Evolutionary conservation across 2,797 vertebrate genomes (phyloP), one percentile per base, ranked within the genome.

Genomic region (Sciurus carolinensis): DNA sequence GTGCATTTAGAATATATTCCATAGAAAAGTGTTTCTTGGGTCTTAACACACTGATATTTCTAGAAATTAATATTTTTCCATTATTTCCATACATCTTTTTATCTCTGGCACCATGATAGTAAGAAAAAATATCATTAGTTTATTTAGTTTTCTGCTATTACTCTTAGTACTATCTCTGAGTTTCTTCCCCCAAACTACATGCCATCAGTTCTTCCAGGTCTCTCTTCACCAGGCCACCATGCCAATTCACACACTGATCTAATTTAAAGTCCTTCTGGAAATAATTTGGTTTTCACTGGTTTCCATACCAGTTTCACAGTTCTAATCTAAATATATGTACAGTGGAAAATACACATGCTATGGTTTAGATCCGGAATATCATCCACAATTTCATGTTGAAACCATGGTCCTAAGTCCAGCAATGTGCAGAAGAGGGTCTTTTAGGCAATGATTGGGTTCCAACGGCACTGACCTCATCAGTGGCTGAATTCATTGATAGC

Each of bases 61-160:
- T 73, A 81, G 33, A 89, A 93, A 83, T 75, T 76, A 95, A 24
- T 79, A 77, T 28, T 57, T 89, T 80, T 82, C 89, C 67, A 76
- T 50, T 83, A 80, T 72, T 92, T 87, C 47, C 84, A 59, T 4
- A 90, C 8, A 54, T 73, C 3, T 57, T 75, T 57, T 83, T 62
- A 3, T 87, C 75, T 89, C 50, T 80, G 17, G 90, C 15, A 80
- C 12, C 12, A 80, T 18, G 17, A 82, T 6, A 47, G 64, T 72
- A 59, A 86, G 30, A 80, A 67, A 71, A 52, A 73, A 39, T 64
- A 81, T 57, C 39, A 80, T 30, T 52, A 82, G 47, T 26, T 73
- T 44, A 57, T 26, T 73, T 44, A 57, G 30, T 64, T 77, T 82
- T 87, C 18, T 66, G 7, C 30, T 47, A 17, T 39, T 39, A 39